A percentile compares a stretch with the other conserved stretches of the same genome.
Conservation (phyloP, 2,797 vertebrate genomes). For the Rachycentron canadum region DNA sequence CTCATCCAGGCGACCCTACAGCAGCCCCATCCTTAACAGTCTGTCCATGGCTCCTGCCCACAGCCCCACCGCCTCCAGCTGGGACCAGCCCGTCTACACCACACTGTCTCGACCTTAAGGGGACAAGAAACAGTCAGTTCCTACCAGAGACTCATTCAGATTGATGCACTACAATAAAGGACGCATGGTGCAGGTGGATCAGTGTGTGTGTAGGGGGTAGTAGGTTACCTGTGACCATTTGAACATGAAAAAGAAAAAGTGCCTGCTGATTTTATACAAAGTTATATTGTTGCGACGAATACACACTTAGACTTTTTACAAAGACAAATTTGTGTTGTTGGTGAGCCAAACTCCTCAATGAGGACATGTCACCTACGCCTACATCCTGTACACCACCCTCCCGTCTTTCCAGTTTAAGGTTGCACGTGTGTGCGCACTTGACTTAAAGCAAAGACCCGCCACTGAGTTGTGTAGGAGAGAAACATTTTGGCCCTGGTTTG, state of each 20-base stretch:
- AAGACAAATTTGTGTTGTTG: conserved; percentile 78
- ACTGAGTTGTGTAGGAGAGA: conserved; percentile 71
- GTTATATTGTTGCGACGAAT: conserved; percentile 72
- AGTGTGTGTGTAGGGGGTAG: conserved; percentile 38
- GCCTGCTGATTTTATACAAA: conserved; percentile 91
- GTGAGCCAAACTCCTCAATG: conserved; percentile 85
- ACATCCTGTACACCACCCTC: conserved; percentile 70
- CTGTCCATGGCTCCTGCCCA: conserved; percentile 93
- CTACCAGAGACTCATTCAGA: conserved; percentile 67
- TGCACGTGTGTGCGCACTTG: conserved; percentile 64
- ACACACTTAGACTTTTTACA: conserved; percentile 76
- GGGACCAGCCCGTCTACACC: conserved; percentile 98
- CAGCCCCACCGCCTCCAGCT: conserved; percentile 91
- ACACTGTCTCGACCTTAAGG: conserved; percentile 93
- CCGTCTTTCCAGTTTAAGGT: conserved; percentile 59
- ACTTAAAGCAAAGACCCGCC: conserved; percentile 68
- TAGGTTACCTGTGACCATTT: conserved; percentile 72
- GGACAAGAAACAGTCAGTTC: conserved; percentile 37
- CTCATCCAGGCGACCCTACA: conserved; percentile 92
- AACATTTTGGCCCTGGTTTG: conserved; percentile 65
- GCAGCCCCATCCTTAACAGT: conserved; percentile 93
- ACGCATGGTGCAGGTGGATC: conserved; percentile 62
- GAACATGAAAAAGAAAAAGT: conserved; percentile 84
- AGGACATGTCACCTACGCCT: conserved; percentile 83
- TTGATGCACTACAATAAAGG: conserved; percentile 85